Percentiles rank a stretch among this genome's conserved stretches.
These are phyloP conservation scores for Temnothorax ravouxi DNA, from an alignment of 2,888 invertebrate genomes.

Conservation along the genomic window DNA sequence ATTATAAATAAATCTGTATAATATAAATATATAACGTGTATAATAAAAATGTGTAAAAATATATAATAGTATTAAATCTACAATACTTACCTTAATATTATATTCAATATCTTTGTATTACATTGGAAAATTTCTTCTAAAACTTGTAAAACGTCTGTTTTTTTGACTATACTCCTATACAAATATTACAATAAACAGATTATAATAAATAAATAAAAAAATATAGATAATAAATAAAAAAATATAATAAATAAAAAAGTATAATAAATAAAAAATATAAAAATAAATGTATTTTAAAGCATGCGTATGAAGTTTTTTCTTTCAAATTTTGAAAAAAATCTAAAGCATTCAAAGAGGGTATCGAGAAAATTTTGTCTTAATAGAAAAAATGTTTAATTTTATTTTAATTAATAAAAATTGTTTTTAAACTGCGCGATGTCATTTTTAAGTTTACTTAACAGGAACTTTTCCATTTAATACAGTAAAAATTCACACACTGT, in stretches of 20 bases:
- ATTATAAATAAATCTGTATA: neutral
- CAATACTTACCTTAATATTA: neutral
- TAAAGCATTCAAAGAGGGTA: neutral
- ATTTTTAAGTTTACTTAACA: neutral
- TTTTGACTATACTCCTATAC: neutral
- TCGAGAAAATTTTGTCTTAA: no score
- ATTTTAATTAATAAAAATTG: no score
- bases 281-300: neutral
- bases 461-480: neutral
- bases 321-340: neutral
- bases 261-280: neutral
- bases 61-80: neutral
- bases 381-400: no score
- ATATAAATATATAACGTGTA: no score
- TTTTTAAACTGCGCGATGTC: neutral
- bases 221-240: neutral
- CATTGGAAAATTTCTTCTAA: constrained; percentile 13
- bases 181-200: constrained; percentile 7
- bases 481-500: neutral
- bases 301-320: neutral
- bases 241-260: neutral
- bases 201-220: constrained; percentile 9
- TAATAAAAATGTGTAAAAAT: neutral
- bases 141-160: no score
- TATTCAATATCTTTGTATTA: neutral